Conservation (phyloP, 2,888 invertebrate genomes). For the Gastracanthus pulcherrimus region DNA sequence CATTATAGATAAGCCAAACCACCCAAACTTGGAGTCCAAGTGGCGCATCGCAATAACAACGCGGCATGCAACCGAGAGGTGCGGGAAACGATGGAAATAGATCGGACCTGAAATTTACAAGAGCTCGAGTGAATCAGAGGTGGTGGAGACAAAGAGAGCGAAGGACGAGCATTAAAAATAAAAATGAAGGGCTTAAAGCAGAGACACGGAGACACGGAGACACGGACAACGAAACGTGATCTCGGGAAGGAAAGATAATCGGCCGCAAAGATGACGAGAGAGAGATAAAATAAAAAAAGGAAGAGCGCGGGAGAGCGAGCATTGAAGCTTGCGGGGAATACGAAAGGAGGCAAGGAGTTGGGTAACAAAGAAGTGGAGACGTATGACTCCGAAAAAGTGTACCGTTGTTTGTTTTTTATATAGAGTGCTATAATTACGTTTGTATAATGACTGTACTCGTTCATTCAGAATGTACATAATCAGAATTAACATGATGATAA, state of each 20-base stretch:
- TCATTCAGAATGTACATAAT: too few species aligned
- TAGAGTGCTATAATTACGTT: too few species aligned
- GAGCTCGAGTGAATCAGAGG: constrained; percentile 13
- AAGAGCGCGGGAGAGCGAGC: not conserved
- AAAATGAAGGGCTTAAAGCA: constrained; percentile 32
- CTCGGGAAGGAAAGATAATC: constrained; percentile 18
- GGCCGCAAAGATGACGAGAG: constrained; percentile 14
- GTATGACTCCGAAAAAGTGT: not conserved
- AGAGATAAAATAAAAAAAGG: constrained; percentile 10
- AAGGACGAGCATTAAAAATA: not conserved
- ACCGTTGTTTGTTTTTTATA: not conserved
- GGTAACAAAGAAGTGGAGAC: not conserved
- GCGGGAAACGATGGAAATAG: not conserved
- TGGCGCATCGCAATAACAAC: not conserved
- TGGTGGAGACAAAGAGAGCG: not conserved
- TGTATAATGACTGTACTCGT: too few species aligned
- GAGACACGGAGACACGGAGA: too few species aligned
- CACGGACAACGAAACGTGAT: constrained; percentile 24
- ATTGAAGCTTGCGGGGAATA: too few species aligned
- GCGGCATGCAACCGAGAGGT: not conserved
- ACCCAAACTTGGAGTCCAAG: not conserved
- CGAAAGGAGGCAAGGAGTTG: not conserved
- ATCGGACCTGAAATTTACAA: not conserved
- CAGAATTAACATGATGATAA: too few species aligned
- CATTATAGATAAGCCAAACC: too few species aligned